Base-by-base conservation (phyloP, 2,888 invertebrate genomes). In the Drosophila flavopinicola region DNA sequence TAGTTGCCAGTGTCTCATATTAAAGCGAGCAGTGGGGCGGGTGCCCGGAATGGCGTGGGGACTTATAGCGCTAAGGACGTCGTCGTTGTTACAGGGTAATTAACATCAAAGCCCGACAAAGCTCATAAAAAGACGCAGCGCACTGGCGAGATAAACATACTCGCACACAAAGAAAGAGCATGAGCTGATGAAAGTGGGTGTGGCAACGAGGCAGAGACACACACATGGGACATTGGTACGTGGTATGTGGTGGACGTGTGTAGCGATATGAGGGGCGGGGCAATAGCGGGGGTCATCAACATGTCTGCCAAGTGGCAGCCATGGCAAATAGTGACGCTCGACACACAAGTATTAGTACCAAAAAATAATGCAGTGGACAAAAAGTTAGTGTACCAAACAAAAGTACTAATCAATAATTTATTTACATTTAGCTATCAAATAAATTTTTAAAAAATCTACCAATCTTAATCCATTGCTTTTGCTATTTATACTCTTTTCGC, bases 21-120 rank as follows among this genome's bases (percentile, higher is more conserved):
- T n/a, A 27, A 15, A 2, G 9, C 6, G 9, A 27, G 10, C n/a
- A n/a, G n/a, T n/a, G n/a, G n/a, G n/a, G n/a, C n/a, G n/a, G n/a
- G n/a, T n/a, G n/a, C n/a, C n/a, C n/a, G n/a, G n/a, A n/a, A n/a
- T 1, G 15, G 24, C 0, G 9, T n/a, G 9, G 23, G 20, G 30
- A 42, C 41, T 15, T 56, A 56, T 74, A 58, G 65, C 52, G 53
- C 63, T 72, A 48, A 61, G 60, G 59, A 64, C 70, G 69, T 57
- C 70, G 77, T 73, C 80, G 85, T 82, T 85, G 88, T 88, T 78
- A 89, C 86, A 80, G 89, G 85, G 87, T 89, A 88, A 88, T 89
- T 89, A 89, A 89, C 88, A 88, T 83, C 88, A 87, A 87, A 85
- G 88, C 75, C 79, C 87, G 77, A 87, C 80, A 86, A 84, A 84